Evolutionary conservation across 2,797 vertebrate genomes (phyloP).

Genomic region (Sebastiscus tertius): DNA sequence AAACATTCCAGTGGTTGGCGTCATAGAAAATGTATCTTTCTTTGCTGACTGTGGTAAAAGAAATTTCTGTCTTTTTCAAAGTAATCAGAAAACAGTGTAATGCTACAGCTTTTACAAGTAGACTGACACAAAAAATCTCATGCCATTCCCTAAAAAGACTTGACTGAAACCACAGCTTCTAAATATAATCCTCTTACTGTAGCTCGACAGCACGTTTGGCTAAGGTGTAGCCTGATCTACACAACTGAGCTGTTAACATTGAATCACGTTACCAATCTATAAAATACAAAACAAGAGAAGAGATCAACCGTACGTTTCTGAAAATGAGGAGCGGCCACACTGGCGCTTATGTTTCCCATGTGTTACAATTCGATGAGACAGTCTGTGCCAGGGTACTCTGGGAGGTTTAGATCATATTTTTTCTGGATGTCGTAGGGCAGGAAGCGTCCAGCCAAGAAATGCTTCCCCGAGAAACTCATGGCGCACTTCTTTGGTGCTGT

Average conservation of each 20-base stretch:
- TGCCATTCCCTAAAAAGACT: slow-evolving; percentile 65
- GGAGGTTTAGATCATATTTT: slow-evolving; percentile 93
- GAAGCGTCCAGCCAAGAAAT: slow-evolving; percentile 94
- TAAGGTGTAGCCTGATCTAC: slow-evolving; percentile 63
- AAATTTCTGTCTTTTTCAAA: slow-evolving; percentile 16
- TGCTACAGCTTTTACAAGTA: slow-evolving; percentile 66
- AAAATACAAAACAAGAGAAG: slow-evolving; percentile 82
- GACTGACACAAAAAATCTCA: slow-evolving; percentile 56
- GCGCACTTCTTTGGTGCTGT: slow-evolving; percentile 92
- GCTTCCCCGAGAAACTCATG: slow-evolving; percentile 89
- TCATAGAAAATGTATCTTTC: slow-evolving; percentile 49
- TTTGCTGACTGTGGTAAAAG: slow-evolving; percentile 25
- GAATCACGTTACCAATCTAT: slow-evolving; percentile 79
- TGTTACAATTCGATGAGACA: slow-evolving; percentile 89
- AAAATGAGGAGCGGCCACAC: slow-evolving; percentile 52
- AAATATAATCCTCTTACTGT: slow-evolving; percentile 60
- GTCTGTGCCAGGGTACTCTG: slow-evolving; percentile 91
- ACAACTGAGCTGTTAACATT: slow-evolving; percentile 66
- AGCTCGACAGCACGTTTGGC: slow-evolving; percentile 60
- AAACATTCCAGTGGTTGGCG: slow-evolving; percentile 23
- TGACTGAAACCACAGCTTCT: slow-evolving; percentile 67
- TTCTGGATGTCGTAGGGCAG: slow-evolving; percentile 94
- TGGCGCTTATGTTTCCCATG: slow-evolving; percentile 26
- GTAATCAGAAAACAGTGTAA: slow-evolving; percentile 55
- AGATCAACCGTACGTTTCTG: slow-evolving; percentile 55